Conservation (phyloP, 1,140 invertebrate species). For the Drosophila seguyi region DNA sequence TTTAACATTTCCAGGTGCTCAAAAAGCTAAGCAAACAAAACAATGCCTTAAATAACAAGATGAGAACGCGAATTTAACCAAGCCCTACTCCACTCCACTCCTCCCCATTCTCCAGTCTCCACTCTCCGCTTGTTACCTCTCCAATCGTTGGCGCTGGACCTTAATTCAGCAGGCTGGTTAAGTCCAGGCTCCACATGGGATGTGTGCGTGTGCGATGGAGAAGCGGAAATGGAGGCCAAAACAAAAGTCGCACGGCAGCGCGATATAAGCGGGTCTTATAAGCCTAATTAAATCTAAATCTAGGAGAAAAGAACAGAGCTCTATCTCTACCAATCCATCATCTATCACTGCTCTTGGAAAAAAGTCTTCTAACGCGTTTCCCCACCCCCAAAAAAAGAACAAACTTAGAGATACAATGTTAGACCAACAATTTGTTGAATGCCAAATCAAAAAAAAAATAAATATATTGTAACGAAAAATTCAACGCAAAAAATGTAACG, state of each 20-base stretch:
- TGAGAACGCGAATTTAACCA: slow-evolving; percentile 77
- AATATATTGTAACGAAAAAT: slow-evolving; percentile 22
- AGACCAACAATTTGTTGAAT: slow-evolving; percentile 74
- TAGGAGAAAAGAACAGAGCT: slow-evolving; percentile 18
- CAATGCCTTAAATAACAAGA: slow-evolving; percentile 60
- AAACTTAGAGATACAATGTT: slow-evolving; percentile 74
- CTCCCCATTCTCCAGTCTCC: slow-evolving; percentile 12
- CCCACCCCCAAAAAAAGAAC: slow-evolving; percentile 55
- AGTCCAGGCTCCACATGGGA: slow-evolving; percentile 19
- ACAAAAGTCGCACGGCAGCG: slow-evolving; percentile 73
- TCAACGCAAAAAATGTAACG: slow-evolving; percentile 48
- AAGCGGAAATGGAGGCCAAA: slow-evolving; percentile 43
- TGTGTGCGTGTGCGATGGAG: slow-evolving; percentile 29
- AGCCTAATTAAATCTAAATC: slow-evolving; percentile 66
- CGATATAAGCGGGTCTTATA: slow-evolving; percentile 84
- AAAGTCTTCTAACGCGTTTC: slow-evolving; percentile 16
- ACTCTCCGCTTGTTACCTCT: slow-evolving; percentile 13
- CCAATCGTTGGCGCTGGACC: slow-evolving; percentile 29
- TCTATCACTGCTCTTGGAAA: slow-evolving; percentile 46
- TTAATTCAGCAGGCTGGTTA: slow-evolving; percentile 81
- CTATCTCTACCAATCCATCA: slow-evolving; percentile 32
- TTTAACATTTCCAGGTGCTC: slow-evolving; percentile 71
- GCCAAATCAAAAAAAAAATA: slow-evolving; percentile 70
- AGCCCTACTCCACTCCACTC: slow-evolving; percentile 25
- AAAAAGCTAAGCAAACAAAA: slow-evolving; percentile 49